Evolutionary conservation across 2,113 vertebrate species (phyloP).

Genomic region (Harpagus bidentatus): DNA sequence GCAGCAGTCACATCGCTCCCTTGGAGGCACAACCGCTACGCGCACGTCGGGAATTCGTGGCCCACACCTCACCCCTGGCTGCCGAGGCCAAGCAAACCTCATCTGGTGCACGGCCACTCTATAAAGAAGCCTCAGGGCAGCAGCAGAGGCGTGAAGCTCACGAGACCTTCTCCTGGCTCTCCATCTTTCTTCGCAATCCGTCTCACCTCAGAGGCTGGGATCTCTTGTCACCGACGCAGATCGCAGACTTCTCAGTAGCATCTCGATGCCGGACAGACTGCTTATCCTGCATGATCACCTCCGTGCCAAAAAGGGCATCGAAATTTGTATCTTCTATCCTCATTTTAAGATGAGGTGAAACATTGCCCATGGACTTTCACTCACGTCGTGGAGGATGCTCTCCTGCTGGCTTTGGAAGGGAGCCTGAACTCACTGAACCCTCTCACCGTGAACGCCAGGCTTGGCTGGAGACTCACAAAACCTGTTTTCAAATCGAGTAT

Average conservation of each 20-base stretch:
- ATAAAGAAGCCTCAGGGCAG: background rate
- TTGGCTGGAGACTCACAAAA: background rate
- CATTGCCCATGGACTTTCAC: accelerated
- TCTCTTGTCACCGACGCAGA: background rate
- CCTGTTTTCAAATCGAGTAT: background rate
- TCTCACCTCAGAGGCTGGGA: background rate
- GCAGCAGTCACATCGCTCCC: background rate
- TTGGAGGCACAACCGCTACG: accelerated
- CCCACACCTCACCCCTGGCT: background rate
- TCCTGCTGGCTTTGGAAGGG: background rate
- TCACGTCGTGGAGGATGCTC: background rate
- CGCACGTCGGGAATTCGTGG: background rate
- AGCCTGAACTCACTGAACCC: background rate
- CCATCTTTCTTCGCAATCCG: background rate
- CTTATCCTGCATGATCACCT: background rate
- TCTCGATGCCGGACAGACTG: background rate
- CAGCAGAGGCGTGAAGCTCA: background rate
- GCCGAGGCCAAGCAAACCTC: background rate
- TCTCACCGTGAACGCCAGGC: background rate
- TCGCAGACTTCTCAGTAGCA: background rate
- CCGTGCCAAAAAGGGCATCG: background rate
- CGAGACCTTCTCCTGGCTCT: background rate
- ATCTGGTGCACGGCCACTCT: too few species aligned
- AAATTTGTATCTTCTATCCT: background rate
- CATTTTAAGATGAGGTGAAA: background rate